Evolutionary conservation across 2,113 vertebrate species (phyloP), one percentile per base, ranked within the genome.

Genomic region (Oxygymnocypris stewartii): DNA sequence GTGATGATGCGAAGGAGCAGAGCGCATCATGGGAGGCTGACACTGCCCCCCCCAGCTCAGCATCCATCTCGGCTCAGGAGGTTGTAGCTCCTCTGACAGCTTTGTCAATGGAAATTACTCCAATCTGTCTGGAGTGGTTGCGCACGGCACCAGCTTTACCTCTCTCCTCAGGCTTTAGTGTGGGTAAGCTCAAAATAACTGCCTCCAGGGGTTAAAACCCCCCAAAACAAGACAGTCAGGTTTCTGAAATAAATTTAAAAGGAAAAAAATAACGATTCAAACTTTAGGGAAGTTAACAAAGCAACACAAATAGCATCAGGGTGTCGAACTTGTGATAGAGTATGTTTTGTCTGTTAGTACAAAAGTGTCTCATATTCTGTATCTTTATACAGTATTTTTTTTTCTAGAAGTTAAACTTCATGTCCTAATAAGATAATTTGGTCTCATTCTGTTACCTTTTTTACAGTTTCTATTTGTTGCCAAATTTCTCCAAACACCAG

Each of bases 81-180:
- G 92, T 93, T 90, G 90, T 89, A 92, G 93, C 89, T 93, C 87
- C 89, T 92, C 93, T 95, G 95, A 94, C 94, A 95, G 93, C 94
- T 95, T 93, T 95, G 95, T 95, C 95, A 95, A 94, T 95, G 93
- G 93, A 93, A 94, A 95, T 95, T 94, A 95, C 93, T 93, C 91
- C 92, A 89, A 90, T 93, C 89, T 89, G 93, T 93, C 92, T 92
- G 92, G 92, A 95, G 92, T 89, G 88, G 88, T 92, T 92, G 88
- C 78, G 76, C 90, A 90, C 91, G 77, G 77, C 91, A 89, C 92
- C 91, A 90, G 91, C 85, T 80, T 87, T 92, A 93, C 94, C 94
- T 95, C 93, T 90, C 90, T 91, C 31, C 91, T 89, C 89, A 80
- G 86, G 86, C 91, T 90, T 87, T 86, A 69, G 80, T 69, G 87